Percentiles rank a stretch among this genome's conserved stretches.
Evolutionary conservation across 1,140 invertebrate genomes (phyloP).

Genomic region (Heliconius hermathena): DNA sequence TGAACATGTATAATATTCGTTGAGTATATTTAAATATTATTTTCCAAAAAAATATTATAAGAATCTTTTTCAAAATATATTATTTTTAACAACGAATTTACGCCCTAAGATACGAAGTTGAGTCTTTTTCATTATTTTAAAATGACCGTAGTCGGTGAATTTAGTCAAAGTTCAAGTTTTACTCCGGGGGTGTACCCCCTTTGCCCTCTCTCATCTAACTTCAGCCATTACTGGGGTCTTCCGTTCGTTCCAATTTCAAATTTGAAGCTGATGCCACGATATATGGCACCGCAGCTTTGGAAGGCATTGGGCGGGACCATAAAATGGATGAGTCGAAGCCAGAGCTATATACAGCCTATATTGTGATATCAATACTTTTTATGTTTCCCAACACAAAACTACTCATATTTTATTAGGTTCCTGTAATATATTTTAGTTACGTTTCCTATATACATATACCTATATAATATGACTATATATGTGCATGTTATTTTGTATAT

Average conservation of each 20-base stretch:
- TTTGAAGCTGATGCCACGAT: conserved; percentile 74
- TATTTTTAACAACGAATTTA: conserved; percentile 11
- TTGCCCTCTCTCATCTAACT: conserved; percentile 76
- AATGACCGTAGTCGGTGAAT: conserved; percentile 57
- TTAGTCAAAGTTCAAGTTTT: conserved; percentile 64
- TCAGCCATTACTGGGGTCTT: conserved; percentile 74
- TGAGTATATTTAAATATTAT: background rate
- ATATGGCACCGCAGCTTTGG: conserved; percentile 65
- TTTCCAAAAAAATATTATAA: background rate
- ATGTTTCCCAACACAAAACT: conserved; percentile 24
- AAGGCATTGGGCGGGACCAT: conserved; percentile 35
- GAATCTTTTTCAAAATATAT: background rate
- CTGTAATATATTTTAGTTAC: background rate
- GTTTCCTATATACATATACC: background rate
- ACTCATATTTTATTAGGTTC: conserved; percentile 39
- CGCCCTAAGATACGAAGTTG: conserved; percentile 21
- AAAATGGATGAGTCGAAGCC: conserved; percentile 35
- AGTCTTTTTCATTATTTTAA: conserved; percentile 53
- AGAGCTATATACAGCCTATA: conserved; percentile 28
- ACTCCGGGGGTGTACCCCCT: conserved; percentile 36
- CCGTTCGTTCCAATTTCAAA: conserved; percentile 81
- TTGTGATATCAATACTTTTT: conserved; percentile 29
- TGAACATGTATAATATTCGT: too few species aligned
- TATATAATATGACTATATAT: background rate
- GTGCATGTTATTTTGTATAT: background rate